Conservation (phyloP, 2,888 invertebrate species). For the Coleophora deauratella region DNA sequence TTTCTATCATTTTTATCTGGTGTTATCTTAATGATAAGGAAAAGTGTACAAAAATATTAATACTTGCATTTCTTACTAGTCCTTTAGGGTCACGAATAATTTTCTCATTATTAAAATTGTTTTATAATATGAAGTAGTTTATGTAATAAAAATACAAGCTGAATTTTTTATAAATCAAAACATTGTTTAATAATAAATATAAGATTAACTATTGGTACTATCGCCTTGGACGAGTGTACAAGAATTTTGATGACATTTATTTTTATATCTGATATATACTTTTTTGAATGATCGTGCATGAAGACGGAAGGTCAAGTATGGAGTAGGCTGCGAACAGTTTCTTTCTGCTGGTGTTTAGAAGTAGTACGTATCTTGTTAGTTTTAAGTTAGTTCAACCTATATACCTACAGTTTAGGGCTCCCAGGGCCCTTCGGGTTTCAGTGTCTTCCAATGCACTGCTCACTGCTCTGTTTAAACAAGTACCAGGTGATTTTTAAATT, state of each 20-base stretch:
- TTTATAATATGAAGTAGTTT: slow-evolving; percentile 33
- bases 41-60: slow-evolving; percentile 67
- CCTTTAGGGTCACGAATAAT: slow-evolving; percentile 60
- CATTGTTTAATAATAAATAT: no score
- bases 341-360: neutral
- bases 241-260: slow-evolving; percentile 57
- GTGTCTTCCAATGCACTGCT: slow-evolving; percentile 55
- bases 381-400: no score
- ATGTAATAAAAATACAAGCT: slow-evolving; percentile 12
- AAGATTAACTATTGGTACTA: slow-evolving; percentile 33
- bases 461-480: slow-evolving; percentile 41
- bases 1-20: slow-evolving; percentile 64
- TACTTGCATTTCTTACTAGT: slow-evolving; percentile 71
- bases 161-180: slow-evolving; percentile 18
- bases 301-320: slow-evolving; percentile 31
- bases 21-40: slow-evolving; percentile 69
- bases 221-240: slow-evolving; percentile 38
- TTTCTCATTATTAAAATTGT: slow-evolving; percentile 33
- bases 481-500: slow-evolving; percentile 31
- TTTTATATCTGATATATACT: slow-evolving; percentile 55
- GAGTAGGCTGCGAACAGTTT: slow-evolving; percentile 28
- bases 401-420: no score
- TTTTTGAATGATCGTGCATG: slow-evolving; percentile 51
- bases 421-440: slow-evolving; percentile 21
- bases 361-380: no score